Conservation (phyloP, 2,888 invertebrate genomes). For the Mylabris sibirica region DNA sequence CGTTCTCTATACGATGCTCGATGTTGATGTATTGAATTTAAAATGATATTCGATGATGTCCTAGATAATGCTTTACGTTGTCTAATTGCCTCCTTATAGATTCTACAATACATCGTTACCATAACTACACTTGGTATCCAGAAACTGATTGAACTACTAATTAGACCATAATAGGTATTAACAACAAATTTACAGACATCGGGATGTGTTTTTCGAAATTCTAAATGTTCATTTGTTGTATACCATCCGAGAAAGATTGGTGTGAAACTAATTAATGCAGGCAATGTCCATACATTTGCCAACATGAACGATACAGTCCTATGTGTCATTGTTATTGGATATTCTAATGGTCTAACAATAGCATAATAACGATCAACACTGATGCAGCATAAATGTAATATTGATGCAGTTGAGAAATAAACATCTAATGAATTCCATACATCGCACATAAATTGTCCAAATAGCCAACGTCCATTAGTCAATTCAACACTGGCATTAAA, state of each 20-base stretch:
- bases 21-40: conserved; percentile 85
- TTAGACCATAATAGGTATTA: conserved; percentile 85
- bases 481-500: conserved; percentile 88
- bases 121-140: conserved; percentile 93
- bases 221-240: conserved; percentile 69
- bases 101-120: conserved; percentile 90
- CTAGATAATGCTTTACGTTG: conserved; percentile 83
- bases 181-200: conserved; percentile 85
- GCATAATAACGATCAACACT: conserved; percentile 88
- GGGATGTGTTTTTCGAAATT: conserved; percentile 69
- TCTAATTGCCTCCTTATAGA: conserved; percentile 82
- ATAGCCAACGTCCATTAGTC: conserved; percentile 85
- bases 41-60: conserved; percentile 85
- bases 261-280: conserved; percentile 90
- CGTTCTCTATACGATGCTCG: conserved; percentile 71
- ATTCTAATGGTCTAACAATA: conserved; percentile 90
- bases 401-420: conserved; percentile 90
- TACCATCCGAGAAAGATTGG: conserved; percentile 92
- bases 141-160: conserved; percentile 89
- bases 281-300: conserved; percentile 90
- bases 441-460: conserved; percentile 90
- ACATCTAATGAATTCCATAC: conserved; percentile 95
- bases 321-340: conserved; percentile 91
- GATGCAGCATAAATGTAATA: conserved; percentile 93
- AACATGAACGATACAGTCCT: conserved; percentile 82